A percentile compares a stretch with the other conserved stretches of the same genome.
These are phyloP conservation scores for Sisyra terminalis DNA, from an alignment of 2,888 invertebrate species.

Conservation along the genomic window DNA sequence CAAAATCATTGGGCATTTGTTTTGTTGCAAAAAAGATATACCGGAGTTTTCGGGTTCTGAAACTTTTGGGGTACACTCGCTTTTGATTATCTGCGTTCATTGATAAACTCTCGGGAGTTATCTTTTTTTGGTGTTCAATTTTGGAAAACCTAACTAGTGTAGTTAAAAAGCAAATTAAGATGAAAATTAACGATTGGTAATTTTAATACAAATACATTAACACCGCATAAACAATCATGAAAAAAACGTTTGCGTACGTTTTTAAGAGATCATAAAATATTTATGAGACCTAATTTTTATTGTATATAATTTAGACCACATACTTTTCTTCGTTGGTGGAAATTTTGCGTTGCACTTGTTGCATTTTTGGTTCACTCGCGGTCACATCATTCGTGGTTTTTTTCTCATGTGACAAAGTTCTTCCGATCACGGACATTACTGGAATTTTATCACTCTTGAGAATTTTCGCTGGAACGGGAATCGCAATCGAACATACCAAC, in stretches of 20 bases:
- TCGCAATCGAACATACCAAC: conserved; percentile 3
- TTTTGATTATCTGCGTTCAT: too few species aligned
- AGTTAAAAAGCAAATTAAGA: too few species aligned
- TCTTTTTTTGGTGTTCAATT: too few species aligned
- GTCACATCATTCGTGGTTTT: background rate
- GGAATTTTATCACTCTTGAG: conserved; percentile 7
- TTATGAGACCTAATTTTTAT: background rate
- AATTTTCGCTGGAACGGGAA: conserved; percentile 4
- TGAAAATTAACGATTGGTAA: too few species aligned
- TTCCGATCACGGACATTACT: background rate
- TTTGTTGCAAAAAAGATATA: too few species aligned
- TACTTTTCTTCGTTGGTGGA: background rate
- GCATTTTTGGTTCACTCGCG: background rate
- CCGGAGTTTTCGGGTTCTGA: too few species aligned
- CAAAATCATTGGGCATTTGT: too few species aligned
- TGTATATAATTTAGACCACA: background rate
- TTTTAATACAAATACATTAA: background rate
- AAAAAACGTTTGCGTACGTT: background rate
- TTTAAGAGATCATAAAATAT: background rate
- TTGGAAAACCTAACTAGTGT: too few species aligned
- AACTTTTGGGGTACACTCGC: too few species aligned
- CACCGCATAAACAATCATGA: background rate
- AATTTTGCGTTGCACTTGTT: background rate
- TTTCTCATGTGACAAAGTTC: background rate
- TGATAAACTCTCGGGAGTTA: too few species aligned